Evolutionary conservation across 2,888 invertebrate species (phyloP).

Genomic region (Hylaea fasciaria): DNA sequence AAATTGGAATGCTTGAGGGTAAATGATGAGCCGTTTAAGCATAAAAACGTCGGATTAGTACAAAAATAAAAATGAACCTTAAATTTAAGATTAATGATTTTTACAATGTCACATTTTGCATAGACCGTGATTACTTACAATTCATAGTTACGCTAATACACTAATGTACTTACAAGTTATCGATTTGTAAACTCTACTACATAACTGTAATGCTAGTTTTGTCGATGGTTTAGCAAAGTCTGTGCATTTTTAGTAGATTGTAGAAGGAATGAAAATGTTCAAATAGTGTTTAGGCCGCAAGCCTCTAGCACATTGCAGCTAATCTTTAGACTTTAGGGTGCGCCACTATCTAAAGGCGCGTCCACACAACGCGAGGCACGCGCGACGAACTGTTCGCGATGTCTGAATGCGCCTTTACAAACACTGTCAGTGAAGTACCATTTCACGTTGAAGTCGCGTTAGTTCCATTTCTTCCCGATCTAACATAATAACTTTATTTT

Average conservation of each 20-base stretch:
- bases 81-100: constrained; percentile 38
- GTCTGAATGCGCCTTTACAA: too few species aligned
- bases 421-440: too few species aligned
- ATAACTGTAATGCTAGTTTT: constrained; percentile 6
- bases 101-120: constrained; percentile 65
- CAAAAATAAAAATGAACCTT: constrained; percentile 50
- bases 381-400: too few species aligned
- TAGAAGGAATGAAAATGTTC: too few species aligned
- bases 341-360: too few species aligned
- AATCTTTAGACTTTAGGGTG: too few species aligned
- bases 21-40: constrained; percentile 39
- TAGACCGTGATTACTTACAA: constrained; percentile 49
- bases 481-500: too few species aligned
- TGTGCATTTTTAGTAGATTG: neutral
- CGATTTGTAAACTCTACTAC: constrained; percentile 17
- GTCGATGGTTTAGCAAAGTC: constrained; percentile 28
- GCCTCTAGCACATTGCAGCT: too few species aligned
- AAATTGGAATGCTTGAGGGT: constrained; percentile 52
- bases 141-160: constrained; percentile 35
- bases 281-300: too few species aligned
- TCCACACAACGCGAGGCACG: too few species aligned
- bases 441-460: too few species aligned
- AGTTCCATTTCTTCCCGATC: too few species aligned
- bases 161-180: constrained; percentile 55
- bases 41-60: constrained; percentile 51